Evolutionary conservation across 37 sponge, comb jelly and placozoan genomes (phyloP).

Genomic region (Agelas oroides): DNA sequence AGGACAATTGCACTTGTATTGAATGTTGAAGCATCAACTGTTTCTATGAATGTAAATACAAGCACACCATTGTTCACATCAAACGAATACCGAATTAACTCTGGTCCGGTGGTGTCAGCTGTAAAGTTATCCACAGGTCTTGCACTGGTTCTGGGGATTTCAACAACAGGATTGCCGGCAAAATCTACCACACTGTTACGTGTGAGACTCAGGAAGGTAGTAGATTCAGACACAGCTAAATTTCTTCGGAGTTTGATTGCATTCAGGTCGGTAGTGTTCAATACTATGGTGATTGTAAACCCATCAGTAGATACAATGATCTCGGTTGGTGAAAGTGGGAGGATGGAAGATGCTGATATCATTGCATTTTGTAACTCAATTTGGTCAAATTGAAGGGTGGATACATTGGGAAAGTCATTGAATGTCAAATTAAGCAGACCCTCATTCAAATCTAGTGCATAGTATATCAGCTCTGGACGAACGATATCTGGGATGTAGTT

Average conservation of each 20-base stretch:
- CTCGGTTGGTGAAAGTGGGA: conserved; percentile 50
- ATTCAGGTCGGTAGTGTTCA: conserved; percentile 78
- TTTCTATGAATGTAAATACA: conserved; percentile 73
- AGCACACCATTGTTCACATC: conserved; percentile 63
- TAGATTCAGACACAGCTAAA: conserved; percentile 55
- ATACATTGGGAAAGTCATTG: conserved; percentile 78
- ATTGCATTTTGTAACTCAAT: conserved; percentile 44
- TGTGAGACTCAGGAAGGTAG: conserved; percentile 49
- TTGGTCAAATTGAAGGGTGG: conserved; percentile 62
- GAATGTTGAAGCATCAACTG: conserved; percentile 43
- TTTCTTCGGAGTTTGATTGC: conserved; percentile 56
- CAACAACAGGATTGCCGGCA: conserved; percentile 66
- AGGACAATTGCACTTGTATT: conserved; percentile 52
- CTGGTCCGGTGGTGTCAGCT: conserved; percentile 74
- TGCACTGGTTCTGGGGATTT: conserved; percentile 7
- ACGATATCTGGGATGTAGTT: conserved; percentile 64
- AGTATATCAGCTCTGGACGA: conserved; percentile 59
- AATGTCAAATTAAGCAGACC: conserved; percentile 83
- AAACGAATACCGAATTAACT: conserved; percentile 58
- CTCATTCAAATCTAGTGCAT: conserved; percentile 63
- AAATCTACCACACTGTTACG: conserved; percentile 65
- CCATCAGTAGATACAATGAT: conserved; percentile 69
- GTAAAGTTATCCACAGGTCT: conserved; percentile 46
- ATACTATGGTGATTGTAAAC: conserved; percentile 48
- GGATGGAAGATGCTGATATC: neutral